Base-by-base conservation (phyloP, 2,888 invertebrate genomes). In the Drosophila setosimentum region DNA sequence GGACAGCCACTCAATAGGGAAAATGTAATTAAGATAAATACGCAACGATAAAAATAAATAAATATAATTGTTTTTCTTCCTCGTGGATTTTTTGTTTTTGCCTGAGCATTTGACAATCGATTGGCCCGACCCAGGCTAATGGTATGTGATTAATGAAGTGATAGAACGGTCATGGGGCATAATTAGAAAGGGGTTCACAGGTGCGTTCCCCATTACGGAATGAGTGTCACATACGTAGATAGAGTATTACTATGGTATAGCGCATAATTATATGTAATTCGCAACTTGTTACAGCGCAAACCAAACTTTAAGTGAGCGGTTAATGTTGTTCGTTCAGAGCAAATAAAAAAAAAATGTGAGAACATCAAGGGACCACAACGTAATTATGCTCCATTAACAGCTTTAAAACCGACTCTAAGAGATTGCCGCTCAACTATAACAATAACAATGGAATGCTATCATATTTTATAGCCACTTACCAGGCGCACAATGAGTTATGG, bases 11-110 rank as follows among this genome's bases (percentile, higher is more conserved):
- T 88, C 87, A 90, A 83, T 77, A 76, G 78, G 80, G 83, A 76
- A 88, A 89, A 90, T 82, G 89, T 87, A 87, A 87, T 87, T 87
- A 89, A 90, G 87, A 87, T 87, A 86, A 88, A 89, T 88, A 89
- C 78, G 89, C 80, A 68, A 71, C 78, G 87, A 87, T 87, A 90
- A 82, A 80, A 75, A 74, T 82, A 90, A 86, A 84, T 89, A 88
- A 90, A 89, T 83, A 89, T 90, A 87, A 90, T 87, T 90, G 78
- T 86, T 72, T 75, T 60, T 83, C 62, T 65, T 62, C 45, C 61
- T 64, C 40, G 42, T 49, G 53, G 60, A 40, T 67, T 55, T 55
- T 67, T 29, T 13, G 24, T 18, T 42, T 54, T 68, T 50, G 48
- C 37, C 55, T 50, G 55, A 49, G 27, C 83, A 72, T 74, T 88